A percentile compares a stretch with the other conserved stretches of the same genome.
phyloP scores from a whole-genome alignment of 2,113 vertebrate genomes.

The Echinops telfairi region DNA sequence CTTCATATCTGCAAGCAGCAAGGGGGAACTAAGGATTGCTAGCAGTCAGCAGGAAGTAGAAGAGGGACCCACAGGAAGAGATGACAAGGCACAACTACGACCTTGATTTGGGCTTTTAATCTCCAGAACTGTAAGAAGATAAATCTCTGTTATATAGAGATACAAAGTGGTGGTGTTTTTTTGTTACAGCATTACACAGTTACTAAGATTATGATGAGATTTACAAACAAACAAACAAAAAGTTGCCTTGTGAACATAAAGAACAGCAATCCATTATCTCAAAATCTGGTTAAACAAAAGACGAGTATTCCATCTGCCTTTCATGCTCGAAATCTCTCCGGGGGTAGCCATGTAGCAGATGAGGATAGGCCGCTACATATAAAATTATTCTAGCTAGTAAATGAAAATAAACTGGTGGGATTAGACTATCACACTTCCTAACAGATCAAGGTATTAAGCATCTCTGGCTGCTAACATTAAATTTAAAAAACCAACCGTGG shows the following conservation, averaged over 20 bases:
- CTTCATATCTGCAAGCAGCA: not conserved
- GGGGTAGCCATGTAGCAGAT: not conserved
- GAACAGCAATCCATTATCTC: not conserved
- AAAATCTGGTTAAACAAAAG: conserved; percentile 29
- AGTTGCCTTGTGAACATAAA: not conserved
- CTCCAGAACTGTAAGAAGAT: not conserved
- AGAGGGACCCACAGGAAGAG: not conserved
- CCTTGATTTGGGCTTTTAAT: not conserved
- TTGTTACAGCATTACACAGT: no score
- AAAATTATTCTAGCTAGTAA: not conserved
- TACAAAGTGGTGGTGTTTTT: no score
- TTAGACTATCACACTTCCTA: not conserved
- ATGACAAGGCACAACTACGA: not conserved
- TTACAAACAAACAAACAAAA: not conserved
- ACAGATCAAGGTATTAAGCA: not conserved
- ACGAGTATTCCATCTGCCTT: not conserved
- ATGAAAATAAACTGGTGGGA: conserved; percentile 15
- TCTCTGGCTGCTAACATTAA: not conserved
- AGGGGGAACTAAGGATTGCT: not conserved
- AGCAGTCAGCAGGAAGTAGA: not conserved
- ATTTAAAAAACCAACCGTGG: not conserved
- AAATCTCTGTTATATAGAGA: no score
- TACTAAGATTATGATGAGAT: not conserved
- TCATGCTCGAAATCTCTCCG: not conserved
- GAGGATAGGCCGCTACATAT: not conserved